Evolutionary conservation across 1,140 invertebrate genomes (phyloP).

Genomic region (Drosophila suzukii): DNA sequence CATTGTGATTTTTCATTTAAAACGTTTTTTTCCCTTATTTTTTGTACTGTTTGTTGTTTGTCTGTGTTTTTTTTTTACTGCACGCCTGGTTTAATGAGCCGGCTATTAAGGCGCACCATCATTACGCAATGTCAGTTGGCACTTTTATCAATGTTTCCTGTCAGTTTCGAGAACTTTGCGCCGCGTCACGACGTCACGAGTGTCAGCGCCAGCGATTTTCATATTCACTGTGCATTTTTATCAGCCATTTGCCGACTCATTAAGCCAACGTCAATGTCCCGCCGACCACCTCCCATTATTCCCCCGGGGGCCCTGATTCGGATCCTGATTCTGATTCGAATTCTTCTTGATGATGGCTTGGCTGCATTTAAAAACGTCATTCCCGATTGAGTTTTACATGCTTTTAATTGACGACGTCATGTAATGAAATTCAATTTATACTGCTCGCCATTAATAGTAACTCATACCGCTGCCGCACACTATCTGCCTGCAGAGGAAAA

Average conservation of each 20-base stretch:
- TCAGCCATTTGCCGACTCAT: slow-evolving; percentile 83
- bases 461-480: slow-evolving; percentile 58
- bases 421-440: slow-evolving; percentile 84
- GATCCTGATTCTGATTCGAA: slow-evolving; percentile 4
- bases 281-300: slow-evolving; percentile 20
- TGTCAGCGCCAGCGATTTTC: slow-evolving; percentile 68
- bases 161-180: slow-evolving; percentile 71
- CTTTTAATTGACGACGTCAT: slow-evolving; percentile 82
- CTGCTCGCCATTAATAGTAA: slow-evolving; percentile 75
- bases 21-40: neutral
- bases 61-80: slow-evolving; percentile 9
- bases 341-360: slow-evolving; percentile 41
- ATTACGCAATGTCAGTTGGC: slow-evolving; percentile 69
- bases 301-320: neutral
- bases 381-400: slow-evolving; percentile 83
- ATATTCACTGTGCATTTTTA: slow-evolving; percentile 77
- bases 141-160: slow-evolving; percentile 79
- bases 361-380: slow-evolving; percentile 79
- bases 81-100: slow-evolving; percentile 50
- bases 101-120: slow-evolving; percentile 73
- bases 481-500: slow-evolving; percentile 13
- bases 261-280: slow-evolving; percentile 56
- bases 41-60: neutral
- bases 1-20: slow-evolving; percentile 39
- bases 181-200: slow-evolving; percentile 61